These are phyloP conservation scores for Bursaphelenchus okinawaensis DNA, from an alignment of 2,888 invertebrate genomes.

Conservation along the genomic window DNA sequence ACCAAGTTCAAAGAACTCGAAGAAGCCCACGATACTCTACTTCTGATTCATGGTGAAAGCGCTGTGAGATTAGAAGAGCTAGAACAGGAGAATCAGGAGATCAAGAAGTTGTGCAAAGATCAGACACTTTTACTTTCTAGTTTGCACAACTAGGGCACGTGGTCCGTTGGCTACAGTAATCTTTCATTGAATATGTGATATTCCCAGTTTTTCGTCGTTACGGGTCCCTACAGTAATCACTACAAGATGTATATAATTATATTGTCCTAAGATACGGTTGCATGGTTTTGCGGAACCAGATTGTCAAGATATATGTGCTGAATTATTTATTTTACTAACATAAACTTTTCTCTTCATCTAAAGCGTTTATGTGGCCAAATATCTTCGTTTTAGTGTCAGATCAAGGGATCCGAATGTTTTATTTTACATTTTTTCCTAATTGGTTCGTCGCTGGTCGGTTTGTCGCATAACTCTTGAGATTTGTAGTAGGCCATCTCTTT, in stretches of 20 bases:
- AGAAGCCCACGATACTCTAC: conserved; percentile 10
- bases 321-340: background rate
- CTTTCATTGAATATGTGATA: background rate
- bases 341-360: too few relatives aligned
- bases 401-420: background rate
- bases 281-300: too few relatives aligned
- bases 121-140: conserved; percentile 13
- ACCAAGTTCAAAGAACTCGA: conserved; percentile 7
- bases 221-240: too few relatives aligned
- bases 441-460: background rate
- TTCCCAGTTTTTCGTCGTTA: background rate
- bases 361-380: too few relatives aligned
- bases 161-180: background rate
- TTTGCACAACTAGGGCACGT: background rate
- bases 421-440: conserved; percentile 3
- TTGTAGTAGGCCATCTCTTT: conserved; percentile 5
- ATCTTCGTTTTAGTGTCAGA: background rate
- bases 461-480: background rate
- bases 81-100: conserved; percentile 26
- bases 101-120: conserved; percentile 25
- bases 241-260: too few relatives aligned
- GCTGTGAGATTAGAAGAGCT: conserved; percentile 19
- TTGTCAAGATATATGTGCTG: too few relatives aligned
- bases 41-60: conserved; percentile 6
- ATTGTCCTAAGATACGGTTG: too few relatives aligned